Percentiles rank a stretch among this genome's conserved stretches.
phyloP scores from a whole-genome alignment of 2,113 vertebrate genomes.

The Tupaia tana region DNA sequence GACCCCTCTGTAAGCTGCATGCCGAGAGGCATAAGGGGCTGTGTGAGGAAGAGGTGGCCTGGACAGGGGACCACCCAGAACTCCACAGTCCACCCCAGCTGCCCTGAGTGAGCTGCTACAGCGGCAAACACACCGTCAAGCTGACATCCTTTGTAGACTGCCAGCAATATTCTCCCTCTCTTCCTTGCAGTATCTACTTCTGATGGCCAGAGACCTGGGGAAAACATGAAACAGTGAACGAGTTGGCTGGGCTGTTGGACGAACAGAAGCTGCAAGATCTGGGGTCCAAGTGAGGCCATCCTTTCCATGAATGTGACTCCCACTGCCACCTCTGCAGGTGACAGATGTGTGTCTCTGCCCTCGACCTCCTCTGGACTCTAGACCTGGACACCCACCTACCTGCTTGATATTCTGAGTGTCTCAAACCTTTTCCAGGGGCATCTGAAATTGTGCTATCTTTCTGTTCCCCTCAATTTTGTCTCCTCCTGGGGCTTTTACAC shows the following conservation, averaged over 20 bases:
- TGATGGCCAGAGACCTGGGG: background rate
- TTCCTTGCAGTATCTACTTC: background rate
- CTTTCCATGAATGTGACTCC: background rate
- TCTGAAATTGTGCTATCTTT: background rate
- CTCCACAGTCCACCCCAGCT: background rate
- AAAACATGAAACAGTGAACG: background rate
- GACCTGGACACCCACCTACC: too few relatives aligned
- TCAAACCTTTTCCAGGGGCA: background rate
- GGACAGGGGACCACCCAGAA: background rate
- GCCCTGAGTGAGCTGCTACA: background rate
- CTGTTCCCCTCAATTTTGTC: background rate
- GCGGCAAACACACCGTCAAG: background rate
- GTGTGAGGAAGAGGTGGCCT: background rate
- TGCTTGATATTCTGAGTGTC: rapidly evolving
- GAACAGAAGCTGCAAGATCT: background rate
- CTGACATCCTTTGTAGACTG: background rate
- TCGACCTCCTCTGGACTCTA: background rate
- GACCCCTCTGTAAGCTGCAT: background rate
- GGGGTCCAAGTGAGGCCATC: too few relatives aligned
- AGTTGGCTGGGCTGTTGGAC: background rate
- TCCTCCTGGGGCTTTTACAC: background rate
- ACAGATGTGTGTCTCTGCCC: background rate
- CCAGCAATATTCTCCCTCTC: background rate
- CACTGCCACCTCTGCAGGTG: background rate
- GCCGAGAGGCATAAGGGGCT: background rate